Evolutionary conservation across 2,113 vertebrate genomes (phyloP).

Genomic region (Myotis brandtii): DNA sequence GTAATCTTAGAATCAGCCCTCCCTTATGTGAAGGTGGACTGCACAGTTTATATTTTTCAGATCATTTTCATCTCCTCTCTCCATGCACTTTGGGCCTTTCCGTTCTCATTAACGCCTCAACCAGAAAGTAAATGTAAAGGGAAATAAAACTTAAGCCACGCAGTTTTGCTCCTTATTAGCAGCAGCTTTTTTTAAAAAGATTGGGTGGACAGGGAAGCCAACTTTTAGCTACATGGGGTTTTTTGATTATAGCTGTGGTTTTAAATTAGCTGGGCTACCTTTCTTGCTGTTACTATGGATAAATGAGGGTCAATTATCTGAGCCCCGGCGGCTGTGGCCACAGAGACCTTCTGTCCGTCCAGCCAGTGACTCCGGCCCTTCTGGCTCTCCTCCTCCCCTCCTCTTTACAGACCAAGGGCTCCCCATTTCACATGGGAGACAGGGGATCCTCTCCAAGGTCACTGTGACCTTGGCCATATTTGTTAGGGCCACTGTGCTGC

Average conservation of each 20-base stretch:
- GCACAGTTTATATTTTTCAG: background rate
- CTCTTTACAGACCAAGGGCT: background rate
- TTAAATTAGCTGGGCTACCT: constrained; percentile 53
- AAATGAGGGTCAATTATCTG: constrained; percentile 2
- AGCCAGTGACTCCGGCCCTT: background rate
- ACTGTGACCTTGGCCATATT: background rate
- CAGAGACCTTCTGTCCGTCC: background rate
- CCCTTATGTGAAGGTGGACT: background rate
- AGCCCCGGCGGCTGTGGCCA: background rate
- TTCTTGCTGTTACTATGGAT: constrained; percentile 6
- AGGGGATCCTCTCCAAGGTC: background rate
- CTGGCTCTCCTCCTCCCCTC: background rate
- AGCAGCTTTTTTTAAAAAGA: constrained; percentile 52
- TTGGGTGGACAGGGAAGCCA: constrained; percentile 7
- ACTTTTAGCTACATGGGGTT: constrained; percentile 34
- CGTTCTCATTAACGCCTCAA: constrained; percentile 58
- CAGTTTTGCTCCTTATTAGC: constrained; percentile 54
- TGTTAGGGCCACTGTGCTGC: background rate
- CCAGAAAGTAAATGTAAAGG: constrained; percentile 54
- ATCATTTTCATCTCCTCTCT: background rate
- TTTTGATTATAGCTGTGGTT: constrained; percentile 18
- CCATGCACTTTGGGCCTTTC: constrained; percentile 4
- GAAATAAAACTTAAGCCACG: constrained; percentile 35
- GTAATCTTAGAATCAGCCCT: background rate
- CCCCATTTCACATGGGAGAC: background rate